Evolutionary conservation across 30 jellyfish, hydroid and myxozoan species (phyloP).

Genomic region (Aurelia sp.): DNA sequence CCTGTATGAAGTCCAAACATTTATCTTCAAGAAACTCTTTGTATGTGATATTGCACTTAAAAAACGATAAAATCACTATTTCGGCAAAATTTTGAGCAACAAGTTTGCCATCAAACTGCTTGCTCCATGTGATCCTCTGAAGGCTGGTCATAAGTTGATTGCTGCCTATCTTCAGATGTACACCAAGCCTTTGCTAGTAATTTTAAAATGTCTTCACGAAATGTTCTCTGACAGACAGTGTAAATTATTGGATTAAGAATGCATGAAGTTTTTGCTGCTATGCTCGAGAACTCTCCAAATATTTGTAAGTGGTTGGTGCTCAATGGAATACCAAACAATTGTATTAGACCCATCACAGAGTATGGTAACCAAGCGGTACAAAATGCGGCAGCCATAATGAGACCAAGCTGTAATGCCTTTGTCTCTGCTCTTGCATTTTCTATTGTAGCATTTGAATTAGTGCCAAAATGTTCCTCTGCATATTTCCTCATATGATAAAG

Average conservation of each 20-base stretch:
- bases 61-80: too few species aligned
- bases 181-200: too few species aligned
- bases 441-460: constrained; percentile 1
- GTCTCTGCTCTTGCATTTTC: constrained; percentile 28
- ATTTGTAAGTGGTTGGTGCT: background rate
- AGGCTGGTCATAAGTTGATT: too few species aligned
- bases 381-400: constrained; percentile 13
- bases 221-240: background rate
- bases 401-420: background rate
- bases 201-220: constrained; percentile 2
- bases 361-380: constrained; percentile 30
- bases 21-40: too few species aligned
- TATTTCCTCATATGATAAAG: constrained; percentile 12
- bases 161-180: too few species aligned
- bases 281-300: constrained; percentile 5
- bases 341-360: constrained; percentile 7
- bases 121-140: too few species aligned
- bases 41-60: too few species aligned
- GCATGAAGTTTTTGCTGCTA: constrained; percentile 20
- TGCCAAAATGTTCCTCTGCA: constrained; percentile 25
- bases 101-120: too few species aligned
- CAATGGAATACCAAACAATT: background rate
- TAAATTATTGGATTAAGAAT: constrained; percentile 26
- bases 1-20: too few species aligned
- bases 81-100: too few species aligned